These are phyloP conservation scores for Menidia beryllina DNA, from an alignment of 2,113 vertebrate species.

Conservation along the genomic window DNA sequence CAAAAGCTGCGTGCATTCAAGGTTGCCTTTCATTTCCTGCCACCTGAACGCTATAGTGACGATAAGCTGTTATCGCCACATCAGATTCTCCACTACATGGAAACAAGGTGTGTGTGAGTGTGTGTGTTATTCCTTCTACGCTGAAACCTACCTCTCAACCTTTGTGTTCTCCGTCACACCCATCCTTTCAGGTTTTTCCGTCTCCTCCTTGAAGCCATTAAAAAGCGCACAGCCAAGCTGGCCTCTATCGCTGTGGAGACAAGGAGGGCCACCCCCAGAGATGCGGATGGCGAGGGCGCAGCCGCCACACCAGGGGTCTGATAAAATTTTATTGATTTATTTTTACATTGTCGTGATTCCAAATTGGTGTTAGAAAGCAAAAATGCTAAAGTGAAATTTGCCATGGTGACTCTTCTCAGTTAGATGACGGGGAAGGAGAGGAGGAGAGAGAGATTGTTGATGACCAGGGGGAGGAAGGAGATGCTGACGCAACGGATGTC, in stretches of 20 bases:
- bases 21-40: constrained; percentile 89
- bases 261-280: constrained; percentile 84
- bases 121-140: neutral
- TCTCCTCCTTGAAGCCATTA: constrained; percentile 87
- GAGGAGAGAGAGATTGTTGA: constrained; percentile 84
- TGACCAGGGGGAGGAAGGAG: constrained; percentile 90
- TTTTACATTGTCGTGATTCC: no score
- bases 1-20: constrained; percentile 84
- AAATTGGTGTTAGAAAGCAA: neutral
- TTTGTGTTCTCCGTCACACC: neutral
- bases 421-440: constrained; percentile 75
- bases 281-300: constrained; percentile 70
- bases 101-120: constrained; percentile 82
- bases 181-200: constrained; percentile 86
- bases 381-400: neutral
- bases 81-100: constrained; percentile 90
- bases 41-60: constrained; percentile 83
- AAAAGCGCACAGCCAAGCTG: constrained; percentile 86
- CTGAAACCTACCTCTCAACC: no score
- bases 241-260: constrained; percentile 85
- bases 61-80: constrained; percentile 88
- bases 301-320: constrained; percentile 27
- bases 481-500: constrained; percentile 90
- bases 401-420: constrained; percentile 21
- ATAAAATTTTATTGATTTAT: no score